A percentile compares a stretch with the other conserved stretches of the same genome.
phyloP scores from a whole-genome alignment of 2,113 vertebrate species.

The Glaucomys volans region DNA sequence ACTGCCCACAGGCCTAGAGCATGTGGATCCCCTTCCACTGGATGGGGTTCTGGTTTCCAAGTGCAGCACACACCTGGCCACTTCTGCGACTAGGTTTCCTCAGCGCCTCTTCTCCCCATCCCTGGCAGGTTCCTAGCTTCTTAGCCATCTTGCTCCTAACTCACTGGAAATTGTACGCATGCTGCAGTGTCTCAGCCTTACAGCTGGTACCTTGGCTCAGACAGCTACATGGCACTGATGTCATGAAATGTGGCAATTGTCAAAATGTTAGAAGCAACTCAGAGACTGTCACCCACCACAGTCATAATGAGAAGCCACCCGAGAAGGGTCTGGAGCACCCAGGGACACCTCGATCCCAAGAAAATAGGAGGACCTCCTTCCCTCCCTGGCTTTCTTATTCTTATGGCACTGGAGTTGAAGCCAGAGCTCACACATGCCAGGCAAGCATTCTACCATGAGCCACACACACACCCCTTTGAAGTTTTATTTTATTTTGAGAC shows the following conservation, averaged over 20 bases:
- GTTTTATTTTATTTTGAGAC: not conserved
- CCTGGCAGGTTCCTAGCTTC: not conserved
- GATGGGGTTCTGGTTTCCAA: not conserved
- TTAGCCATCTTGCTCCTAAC: not conserved
- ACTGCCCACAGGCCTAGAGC: not conserved
- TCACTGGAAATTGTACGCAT: not conserved
- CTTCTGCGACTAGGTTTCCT: not conserved
- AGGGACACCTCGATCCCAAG: not conserved
- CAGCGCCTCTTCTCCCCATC: not conserved
- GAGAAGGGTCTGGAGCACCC: not conserved
- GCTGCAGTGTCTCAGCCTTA: not conserved
- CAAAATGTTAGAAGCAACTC: not conserved
- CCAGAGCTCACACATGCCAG: not conserved
- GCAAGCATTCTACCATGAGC: too few species aligned
- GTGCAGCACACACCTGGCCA: rapidly evolving
- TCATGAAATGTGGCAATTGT: not conserved
- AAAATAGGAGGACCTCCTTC: not conserved
- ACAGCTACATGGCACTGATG: not conserved
- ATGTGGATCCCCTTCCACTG: rapidly evolving
- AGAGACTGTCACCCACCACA: not conserved
- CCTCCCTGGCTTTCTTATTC: not conserved
- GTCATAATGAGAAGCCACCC: not conserved
- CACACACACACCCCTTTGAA: not conserved
- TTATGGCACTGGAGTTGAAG: not conserved
- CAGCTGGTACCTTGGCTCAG: not conserved